Conservation (phyloP, 2,113 vertebrate genomes). For the Rhea americana region DNA sequence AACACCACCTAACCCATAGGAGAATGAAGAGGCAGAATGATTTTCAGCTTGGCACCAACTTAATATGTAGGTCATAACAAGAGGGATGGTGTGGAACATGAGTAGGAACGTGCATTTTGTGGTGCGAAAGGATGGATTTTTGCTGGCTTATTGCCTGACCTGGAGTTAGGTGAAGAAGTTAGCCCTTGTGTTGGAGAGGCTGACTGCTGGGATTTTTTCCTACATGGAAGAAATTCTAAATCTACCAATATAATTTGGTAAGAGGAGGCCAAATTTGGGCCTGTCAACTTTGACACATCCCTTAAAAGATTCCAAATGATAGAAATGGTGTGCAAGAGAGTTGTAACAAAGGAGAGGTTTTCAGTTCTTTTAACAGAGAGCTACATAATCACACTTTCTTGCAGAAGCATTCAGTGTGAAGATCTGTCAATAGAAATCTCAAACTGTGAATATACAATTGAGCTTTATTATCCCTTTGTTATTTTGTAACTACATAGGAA, state of each 20-base stretch:
- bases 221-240: constrained; percentile 58
- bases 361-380: constrained; percentile 75
- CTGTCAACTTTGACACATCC: constrained; percentile 75
- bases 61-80: background rate
- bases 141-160: background rate
- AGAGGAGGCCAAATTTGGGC: constrained; percentile 77
- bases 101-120: background rate
- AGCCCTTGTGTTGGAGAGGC: constrained; percentile 32
- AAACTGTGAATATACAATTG: constrained; percentile 87
- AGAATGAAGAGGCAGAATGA: background rate
- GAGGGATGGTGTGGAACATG: background rate
- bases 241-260: constrained; percentile 71
- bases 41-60: background rate
- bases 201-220: constrained; percentile 49
- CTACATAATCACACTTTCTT: constrained; percentile 78
- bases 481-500: constrained; percentile 91
- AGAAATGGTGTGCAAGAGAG: constrained; percentile 74
- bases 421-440: constrained; percentile 83
- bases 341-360: constrained; percentile 74
- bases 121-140: background rate
- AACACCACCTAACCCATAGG: background rate
- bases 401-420: constrained; percentile 76
- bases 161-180: background rate
- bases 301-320: constrained; percentile 74
- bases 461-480: constrained; percentile 83